Evolutionary conservation across 1,140 invertebrate species (phyloP).

Genomic region (Psix sp.): DNA sequence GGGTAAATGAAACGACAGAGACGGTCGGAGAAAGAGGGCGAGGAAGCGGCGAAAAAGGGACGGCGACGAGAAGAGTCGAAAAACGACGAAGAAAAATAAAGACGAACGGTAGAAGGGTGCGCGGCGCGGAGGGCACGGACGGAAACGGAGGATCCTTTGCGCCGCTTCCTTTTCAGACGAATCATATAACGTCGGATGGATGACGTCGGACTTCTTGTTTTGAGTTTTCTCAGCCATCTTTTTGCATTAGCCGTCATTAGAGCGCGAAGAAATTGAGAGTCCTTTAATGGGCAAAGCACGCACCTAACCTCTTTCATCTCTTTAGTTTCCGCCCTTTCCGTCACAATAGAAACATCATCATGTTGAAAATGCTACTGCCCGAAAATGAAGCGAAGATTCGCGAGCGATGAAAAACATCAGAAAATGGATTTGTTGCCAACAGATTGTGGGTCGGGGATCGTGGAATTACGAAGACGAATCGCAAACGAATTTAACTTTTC

Average conservation of each 20-base stretch:
- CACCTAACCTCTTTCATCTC: slow-evolving; percentile 1
- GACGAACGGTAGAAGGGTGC: slow-evolving; percentile 66
- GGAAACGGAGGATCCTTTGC: slow-evolving; percentile 26
- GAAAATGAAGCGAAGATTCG: too few species aligned
- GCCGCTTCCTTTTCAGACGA: slow-evolving; percentile 24
- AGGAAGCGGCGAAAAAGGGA: background rate
- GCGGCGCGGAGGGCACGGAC: slow-evolving; percentile 8
- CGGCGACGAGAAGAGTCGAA: slow-evolving; percentile 56
- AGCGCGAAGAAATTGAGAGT: slow-evolving; percentile 7
- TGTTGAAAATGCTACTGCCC: too few species aligned
- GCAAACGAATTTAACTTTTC: too few species aligned
- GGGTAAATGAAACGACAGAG: slow-evolving; percentile 23
- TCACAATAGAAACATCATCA: background rate
- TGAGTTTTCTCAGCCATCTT: background rate
- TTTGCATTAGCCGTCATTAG: slow-evolving; percentile 13
- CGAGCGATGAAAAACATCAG: too few species aligned
- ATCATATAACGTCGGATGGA: slow-evolving; percentile 16
- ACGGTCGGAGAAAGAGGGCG: background rate
- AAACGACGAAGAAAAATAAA: slow-evolving; percentile 72
- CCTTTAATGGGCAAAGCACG: slow-evolving; percentile 4
- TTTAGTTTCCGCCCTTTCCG: background rate
- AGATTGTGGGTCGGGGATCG: too few species aligned
- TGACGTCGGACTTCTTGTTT: slow-evolving; percentile 27
- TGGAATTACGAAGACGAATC: too few species aligned
- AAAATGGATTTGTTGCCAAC: too few species aligned